Evolutionary conservation across 2,113 vertebrate species (phyloP).

Genomic region (Eurystomus gularis): DNA sequence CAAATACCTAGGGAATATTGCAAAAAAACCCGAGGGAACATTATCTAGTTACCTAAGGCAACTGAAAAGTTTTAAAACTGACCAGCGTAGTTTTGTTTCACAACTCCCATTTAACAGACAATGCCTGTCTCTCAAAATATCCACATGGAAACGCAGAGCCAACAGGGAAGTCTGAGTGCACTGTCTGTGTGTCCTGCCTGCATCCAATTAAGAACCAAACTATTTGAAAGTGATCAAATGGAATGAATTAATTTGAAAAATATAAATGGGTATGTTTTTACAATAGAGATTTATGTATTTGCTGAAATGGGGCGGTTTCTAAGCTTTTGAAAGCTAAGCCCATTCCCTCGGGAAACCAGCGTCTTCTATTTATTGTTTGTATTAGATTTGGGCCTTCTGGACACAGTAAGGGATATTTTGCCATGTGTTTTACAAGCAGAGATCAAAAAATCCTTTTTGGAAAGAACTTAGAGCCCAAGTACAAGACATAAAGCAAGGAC

Average conservation of each 20-base stretch:
- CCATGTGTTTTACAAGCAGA: background rate
- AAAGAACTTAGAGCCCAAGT: background rate
- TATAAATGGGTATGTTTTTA: slow-evolving; percentile 27
- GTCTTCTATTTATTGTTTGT: background rate
- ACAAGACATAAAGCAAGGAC: background rate
- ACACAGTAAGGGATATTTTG: background rate
- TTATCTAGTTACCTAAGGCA: slow-evolving; percentile 63
- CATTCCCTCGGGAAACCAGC: background rate
- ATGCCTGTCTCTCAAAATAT: slow-evolving; percentile 52
- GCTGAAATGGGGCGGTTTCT: background rate
- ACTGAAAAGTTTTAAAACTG: slow-evolving; percentile 52
- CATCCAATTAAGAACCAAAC: slow-evolving; percentile 40
- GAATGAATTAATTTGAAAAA: slow-evolving; percentile 37
- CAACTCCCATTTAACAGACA: slow-evolving; percentile 45
- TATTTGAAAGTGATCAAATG: slow-evolving; percentile 59
- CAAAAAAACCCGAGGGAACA: background rate
- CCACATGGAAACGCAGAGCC: background rate
- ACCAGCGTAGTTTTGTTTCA: slow-evolving; percentile 23
- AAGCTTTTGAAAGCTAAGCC: slow-evolving; percentile 23
- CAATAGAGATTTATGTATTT: slow-evolving; percentile 1
- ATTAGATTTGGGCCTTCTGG: background rate
- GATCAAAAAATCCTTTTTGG: background rate
- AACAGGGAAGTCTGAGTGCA: background rate
- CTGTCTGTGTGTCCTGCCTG: slow-evolving; percentile 36
- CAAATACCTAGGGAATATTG: slow-evolving; percentile 46